Evolutionary conservation across 1,140 invertebrate genomes (phyloP), one percentile per base, ranked within the genome.

Genomic region (Lepidurus couesii): DNA sequence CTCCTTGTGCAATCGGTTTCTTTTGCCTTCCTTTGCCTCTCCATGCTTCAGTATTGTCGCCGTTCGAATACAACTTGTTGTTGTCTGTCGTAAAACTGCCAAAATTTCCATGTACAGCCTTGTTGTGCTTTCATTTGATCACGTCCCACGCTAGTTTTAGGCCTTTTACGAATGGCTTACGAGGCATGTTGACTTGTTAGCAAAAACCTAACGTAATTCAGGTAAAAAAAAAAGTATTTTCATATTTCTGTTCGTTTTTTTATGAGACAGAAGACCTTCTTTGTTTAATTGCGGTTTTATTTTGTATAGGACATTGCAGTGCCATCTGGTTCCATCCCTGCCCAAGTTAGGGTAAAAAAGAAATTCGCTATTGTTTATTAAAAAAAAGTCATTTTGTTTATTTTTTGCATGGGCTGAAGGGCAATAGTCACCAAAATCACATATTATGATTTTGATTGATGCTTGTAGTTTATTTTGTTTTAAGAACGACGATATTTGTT

Each of bases 1-100:
- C 53, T 65, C 53, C 53, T 21, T 65, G 53, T 65, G 53, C 53
- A 65, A 65, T 65, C 53, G 53, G 53, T 65, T 65, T 65, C 53
- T 21, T 65, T 65, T 65, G 53, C 53, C 53, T 21, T 65, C 53
- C 21, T 65, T 65, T 65, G 53, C 53, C 53, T 65, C 16, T n/a
- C 53, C 53, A 65, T 21, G 53, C 53, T 65, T 65, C 53, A 65
- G 53, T 65, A 65, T 65, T 65, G 53, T 65, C 21, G 53, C 21
- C 53, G 53, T 65, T 65, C 53, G 13, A 65, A 65, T 65, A 65
- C 53, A 65, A 65, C 53, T 65, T 65, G 8, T 34, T 21, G 47
- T 65, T 65, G 53, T 65, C 16, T 21, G 53, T 65, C 53, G 53
- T 65, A 65, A 65, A 65, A 9, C 21, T 21, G 5, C 8, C 34